Base-by-base conservation (phyloP, 2,888 invertebrate genomes). In the Globia sparganii region DNA sequence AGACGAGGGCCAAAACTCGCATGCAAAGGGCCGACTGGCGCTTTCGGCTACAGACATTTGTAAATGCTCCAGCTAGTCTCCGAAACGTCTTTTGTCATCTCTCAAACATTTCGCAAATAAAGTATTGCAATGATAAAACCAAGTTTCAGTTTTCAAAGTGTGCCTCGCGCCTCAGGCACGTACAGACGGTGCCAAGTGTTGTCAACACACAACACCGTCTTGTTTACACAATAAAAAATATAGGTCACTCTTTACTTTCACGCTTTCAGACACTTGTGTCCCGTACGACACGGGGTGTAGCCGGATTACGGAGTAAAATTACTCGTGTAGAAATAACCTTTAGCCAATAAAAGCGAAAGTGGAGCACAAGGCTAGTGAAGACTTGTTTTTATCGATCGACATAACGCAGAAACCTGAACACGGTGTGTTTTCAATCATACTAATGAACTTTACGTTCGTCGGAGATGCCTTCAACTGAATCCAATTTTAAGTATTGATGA, bases 281-380 rank as follows among this genome's bases (percentile, higher is more conserved):
- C 77, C 43, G 78, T 75, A 78, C 66, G 74, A 83, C 21, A 68
- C 75, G 73, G 85, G 85, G 84, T 78, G 77, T 75, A 77, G 76
- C 75, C 73, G 75, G 82, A 86, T 81, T 83, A 83, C 85, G 34
- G 79, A 83, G 82, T 83, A 86, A 86, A 87, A 78, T 86, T 78
- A 87, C 86, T 87, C 83, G 86, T 87, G 87, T 86, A 87, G 87
- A 91, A 90, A 89, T 89, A 91, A 92, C 90, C 91, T 91, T 91
- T 91, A 88, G 88, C 82, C 89, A 89, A 88, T 90, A 92, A 92
- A 92, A 93, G 90, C 91, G 92, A 93, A 92, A 92, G 92, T 92
- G 88, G 91, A 91, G 89, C 92, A 90, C 90, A 91, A 91, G 90
- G 91, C 91, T 90, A 90, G 83, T 80, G 90, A 90, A 91, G 88